These are phyloP conservation scores for Candidula unifasciata DNA, from an alignment of 2,888 invertebrate genomes.

Conservation along the genomic window DNA sequence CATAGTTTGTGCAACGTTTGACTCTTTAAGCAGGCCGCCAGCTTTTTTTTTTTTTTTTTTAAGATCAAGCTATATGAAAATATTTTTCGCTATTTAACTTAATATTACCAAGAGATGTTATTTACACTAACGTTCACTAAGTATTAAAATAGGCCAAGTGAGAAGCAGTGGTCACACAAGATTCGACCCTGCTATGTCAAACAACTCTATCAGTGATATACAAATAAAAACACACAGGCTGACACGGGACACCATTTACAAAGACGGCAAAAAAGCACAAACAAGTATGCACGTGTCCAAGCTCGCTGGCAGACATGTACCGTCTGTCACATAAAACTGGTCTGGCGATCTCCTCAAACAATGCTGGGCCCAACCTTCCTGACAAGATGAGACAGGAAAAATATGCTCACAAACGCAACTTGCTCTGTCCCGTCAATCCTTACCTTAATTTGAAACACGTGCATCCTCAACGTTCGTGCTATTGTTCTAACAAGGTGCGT, in stretches of 20 bases:
- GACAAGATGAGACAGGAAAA: constrained; percentile 25
- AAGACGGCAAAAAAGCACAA: not conserved
- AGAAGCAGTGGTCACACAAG: too few species aligned
- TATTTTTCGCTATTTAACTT: too few species aligned
- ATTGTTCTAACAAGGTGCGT: constrained; percentile 28
- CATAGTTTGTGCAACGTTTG: too few species aligned
- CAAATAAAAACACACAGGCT: not conserved
- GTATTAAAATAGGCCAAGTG: too few species aligned
- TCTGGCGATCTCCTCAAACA: not conserved
- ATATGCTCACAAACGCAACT: not conserved
- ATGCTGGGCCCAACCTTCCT: not conserved
- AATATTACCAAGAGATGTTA: too few species aligned
- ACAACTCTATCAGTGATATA: too few species aligned
- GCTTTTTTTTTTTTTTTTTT: too few species aligned
- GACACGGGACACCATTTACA: not conserved
- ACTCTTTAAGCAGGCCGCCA: too few species aligned
- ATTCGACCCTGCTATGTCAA: too few species aligned
- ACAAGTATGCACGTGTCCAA: not conserved
- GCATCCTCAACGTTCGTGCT: not conserved
- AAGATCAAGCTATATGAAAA: too few species aligned
- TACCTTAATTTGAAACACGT: constrained; percentile 37
- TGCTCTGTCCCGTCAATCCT: not conserved
- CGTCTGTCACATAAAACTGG: not conserved
- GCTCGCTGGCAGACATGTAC: not conserved
- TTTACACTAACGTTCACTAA: too few species aligned